Evolutionary conservation across 2,888 invertebrate genomes (phyloP), one percentile per base, ranked within the genome.

Genomic region (Allolobophora icterica): DNA sequence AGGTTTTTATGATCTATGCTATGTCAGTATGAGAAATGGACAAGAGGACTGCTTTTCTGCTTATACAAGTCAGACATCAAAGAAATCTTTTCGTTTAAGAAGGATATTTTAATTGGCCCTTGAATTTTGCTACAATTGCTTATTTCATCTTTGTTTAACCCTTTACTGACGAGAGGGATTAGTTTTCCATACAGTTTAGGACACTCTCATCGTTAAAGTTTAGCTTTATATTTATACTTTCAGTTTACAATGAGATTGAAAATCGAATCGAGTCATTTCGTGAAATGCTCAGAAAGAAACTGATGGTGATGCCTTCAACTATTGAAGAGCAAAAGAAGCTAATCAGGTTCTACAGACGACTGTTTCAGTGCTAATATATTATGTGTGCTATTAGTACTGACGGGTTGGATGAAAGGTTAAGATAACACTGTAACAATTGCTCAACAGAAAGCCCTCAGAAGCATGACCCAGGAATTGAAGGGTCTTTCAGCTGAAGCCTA

Each of bases 311-410:
- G 96, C 99, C 99, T 0, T 97, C 98, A 84, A 97, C 97, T 93
- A 97, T 99, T 42, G 99, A 99, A 93, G 98, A 99, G 94, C 99
- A 99, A 95, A 99, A 98, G 94, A 97, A 98, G 95, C 96, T 99
- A 92, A 98, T 99, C 93, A 97, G 98, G 96, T 96, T 94, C 91
- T n/a, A n/a, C 34, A 33, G 89, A 89, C 33, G 30, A 38, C 15
- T 33, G 35, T 40, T 34, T 71, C n/a, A n/a, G 71, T 71, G n/a
- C 30, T 71, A 4, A 52, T 52, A 24, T 52, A 52, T 11, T 45
- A 52, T 24, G 52, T 52, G 52, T 52, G 24, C 5, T 52, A 45
- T 13, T 45, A 45, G 45, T 19, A 24, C 52, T 52, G 24, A 52
- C 21, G 4, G 52, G 52, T 52, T 52, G 52, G 1, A 52, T 52